phyloP scores from a whole-genome alignment of 2,888 invertebrate genomes.

The Carcina quercana region DNA sequence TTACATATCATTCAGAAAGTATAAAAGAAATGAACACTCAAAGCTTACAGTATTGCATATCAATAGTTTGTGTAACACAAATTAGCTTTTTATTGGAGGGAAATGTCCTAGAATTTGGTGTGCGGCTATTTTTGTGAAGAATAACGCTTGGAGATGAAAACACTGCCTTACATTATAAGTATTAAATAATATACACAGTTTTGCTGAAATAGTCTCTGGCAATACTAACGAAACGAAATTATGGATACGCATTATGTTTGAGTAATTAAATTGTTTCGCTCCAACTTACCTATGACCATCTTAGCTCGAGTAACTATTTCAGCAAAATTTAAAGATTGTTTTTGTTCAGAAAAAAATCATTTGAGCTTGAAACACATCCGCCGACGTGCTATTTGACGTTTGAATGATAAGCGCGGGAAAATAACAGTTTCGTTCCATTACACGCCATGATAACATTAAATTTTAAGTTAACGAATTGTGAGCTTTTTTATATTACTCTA shows the following conservation, averaged over 20 bases:
- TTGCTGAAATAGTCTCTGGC: slow-evolving; percentile 25
- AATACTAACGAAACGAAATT: slow-evolving; percentile 53
- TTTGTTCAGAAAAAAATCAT: too few relatives aligned
- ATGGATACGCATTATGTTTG: slow-evolving; percentile 30
- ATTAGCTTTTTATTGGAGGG: slow-evolving; percentile 13
- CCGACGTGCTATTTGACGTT: slow-evolving; percentile 38
- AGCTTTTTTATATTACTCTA: slow-evolving; percentile 61
- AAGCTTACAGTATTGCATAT: slow-evolving; percentile 58
- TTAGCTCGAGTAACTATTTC: too few relatives aligned
- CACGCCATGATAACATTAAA: slow-evolving; percentile 6
- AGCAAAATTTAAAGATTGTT: too few relatives aligned
- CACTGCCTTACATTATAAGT: slow-evolving; percentile 71
- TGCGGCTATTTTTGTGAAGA: slow-evolving; percentile 24
- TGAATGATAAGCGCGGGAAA: slow-evolving; percentile 32
- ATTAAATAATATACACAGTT: slow-evolving; percentile 32
- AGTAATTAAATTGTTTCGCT: slow-evolving; percentile 32
- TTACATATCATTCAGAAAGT: slow-evolving; percentile 67
- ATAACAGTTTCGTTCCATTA: slow-evolving; percentile 23
- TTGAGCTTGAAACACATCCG: slow-evolving; percentile 42
- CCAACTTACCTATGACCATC: too few relatives aligned
- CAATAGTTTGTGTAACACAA: slow-evolving; percentile 35
- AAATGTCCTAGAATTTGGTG: slow-evolving; percentile 8
- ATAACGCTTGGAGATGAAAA: slow-evolving; percentile 54
- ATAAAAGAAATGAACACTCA: slow-evolving; percentile 26
- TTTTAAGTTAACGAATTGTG: slow-evolving; percentile 38